Conservation (phyloP, 2,113 vertebrate species). For the Hyperopisus bebe region DNA sequence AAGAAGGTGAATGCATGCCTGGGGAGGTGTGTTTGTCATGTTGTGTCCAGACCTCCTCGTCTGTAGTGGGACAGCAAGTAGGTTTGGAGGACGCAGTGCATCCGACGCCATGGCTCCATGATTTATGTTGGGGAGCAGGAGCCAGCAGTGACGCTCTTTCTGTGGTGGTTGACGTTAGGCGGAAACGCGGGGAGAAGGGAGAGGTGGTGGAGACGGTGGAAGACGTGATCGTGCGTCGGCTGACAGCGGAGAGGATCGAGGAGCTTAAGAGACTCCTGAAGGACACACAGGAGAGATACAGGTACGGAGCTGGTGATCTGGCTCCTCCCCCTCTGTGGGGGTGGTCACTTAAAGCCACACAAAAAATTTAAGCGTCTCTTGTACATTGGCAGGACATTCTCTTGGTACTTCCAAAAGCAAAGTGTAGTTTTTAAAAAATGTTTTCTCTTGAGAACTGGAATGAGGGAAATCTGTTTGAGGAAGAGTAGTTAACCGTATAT, state of each 20-base stretch:
- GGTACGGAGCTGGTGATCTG: constrained; percentile 51
- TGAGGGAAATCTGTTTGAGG: neutral
- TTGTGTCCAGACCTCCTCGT: neutral
- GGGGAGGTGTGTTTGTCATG: neutral
- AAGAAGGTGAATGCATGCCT: neutral
- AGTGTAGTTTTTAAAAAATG: neutral
- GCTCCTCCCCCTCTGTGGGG: neutral
- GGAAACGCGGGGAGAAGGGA: constrained; percentile 94
- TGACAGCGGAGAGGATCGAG: constrained; percentile 90
- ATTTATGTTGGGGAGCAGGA: neutral
- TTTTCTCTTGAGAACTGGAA: neutral
- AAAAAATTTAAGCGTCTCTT: neutral
- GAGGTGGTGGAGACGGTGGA: constrained; percentile 98
- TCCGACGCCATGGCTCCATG: neutral
- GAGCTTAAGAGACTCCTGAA: constrained; percentile 91
- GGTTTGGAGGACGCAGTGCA: neutral
- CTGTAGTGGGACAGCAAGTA: neutral
- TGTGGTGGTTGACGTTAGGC: constrained; percentile 51
- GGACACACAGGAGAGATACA: constrained; percentile 96
- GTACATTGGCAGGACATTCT: neutral
- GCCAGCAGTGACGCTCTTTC: neutral
- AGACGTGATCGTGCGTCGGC: constrained; percentile 91
- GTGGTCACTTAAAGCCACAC: neutral
- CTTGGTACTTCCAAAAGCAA: neutral
- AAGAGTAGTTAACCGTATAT: neutral